A percentile compares a stretch with the other conserved stretches of the same genome.
Conservation (phyloP, 2,797 vertebrate species). For the Pogoniulus pusillus region DNA sequence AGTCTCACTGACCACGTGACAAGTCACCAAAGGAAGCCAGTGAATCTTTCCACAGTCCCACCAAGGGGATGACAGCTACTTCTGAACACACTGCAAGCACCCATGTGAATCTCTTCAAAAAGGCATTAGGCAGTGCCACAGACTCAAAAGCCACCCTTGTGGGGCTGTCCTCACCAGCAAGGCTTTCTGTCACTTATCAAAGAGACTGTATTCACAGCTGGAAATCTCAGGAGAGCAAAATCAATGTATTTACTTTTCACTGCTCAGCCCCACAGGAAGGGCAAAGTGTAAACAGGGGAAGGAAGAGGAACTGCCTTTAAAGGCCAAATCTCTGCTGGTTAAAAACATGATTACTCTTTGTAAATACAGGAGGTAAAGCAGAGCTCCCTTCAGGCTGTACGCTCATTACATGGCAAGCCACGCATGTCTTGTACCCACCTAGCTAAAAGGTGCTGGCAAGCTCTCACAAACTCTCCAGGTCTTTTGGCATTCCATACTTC, state of each 20-base stretch:
- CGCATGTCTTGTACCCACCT: background rate
- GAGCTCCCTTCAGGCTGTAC: conserved; percentile 20
- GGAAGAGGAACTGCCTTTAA: background rate
- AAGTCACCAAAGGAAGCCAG: background rate
- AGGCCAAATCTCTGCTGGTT: background rate
- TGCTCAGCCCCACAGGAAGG: conserved; percentile 21
- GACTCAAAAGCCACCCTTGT: background rate
- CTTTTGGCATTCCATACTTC: background rate
- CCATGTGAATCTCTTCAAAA: background rate
- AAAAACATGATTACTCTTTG: background rate
- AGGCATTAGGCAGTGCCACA: background rate
- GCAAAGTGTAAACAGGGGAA: conserved; percentile 25
- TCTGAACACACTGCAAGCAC: conserved; percentile 1
- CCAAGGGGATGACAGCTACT: background rate
- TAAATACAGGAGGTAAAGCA: conserved; percentile 5
- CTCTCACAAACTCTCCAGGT: background rate
- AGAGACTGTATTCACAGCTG: background rate
- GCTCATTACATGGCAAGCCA: background rate
- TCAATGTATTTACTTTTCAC: conserved; percentile 9
- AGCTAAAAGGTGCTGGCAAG: background rate
- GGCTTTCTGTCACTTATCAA: background rate
- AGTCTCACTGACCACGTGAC: background rate
- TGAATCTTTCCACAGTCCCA: background rate
- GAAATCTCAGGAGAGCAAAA: conserved; percentile 32
- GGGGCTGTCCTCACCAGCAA: background rate